Evolutionary conservation across 1,140 invertebrate species (phyloP), one percentile per base, ranked within the genome.

Genomic region (Dreissena polymorpha): DNA sequence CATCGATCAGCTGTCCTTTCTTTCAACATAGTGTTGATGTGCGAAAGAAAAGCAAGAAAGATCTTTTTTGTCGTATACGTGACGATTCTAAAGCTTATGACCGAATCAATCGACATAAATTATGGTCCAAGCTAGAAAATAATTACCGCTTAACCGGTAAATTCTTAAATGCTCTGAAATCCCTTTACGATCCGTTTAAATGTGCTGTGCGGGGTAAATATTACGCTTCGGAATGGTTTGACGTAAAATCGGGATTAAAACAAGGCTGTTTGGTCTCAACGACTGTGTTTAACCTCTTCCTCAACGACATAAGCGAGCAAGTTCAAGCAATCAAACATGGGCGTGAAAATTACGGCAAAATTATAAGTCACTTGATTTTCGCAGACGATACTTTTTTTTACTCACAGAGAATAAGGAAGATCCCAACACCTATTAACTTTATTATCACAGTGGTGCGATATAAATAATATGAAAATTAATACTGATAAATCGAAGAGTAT

Each of bases 41-140:
- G 6, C 51, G 84, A 53, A 69, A 75, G 29, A 57, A 74, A 53
- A 49, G 39, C 18, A 85, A 75, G 55, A 39, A 81, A 63, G 25
- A 18, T 21, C 81, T 63, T 3, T n/a, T 80, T 79, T 55, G 57
- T 57, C 10, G 51, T 16, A 13, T 85, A 72, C 60, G 49, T 85
- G 84, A 81, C 16, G 81, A 74, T 50, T 53, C 51, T 18, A 81
- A 85, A 65, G 84, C 71, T 0, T 80, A 77, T 53, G 77, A 85
- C 63, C n/a, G 39, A 14, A 72, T 75, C 49, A 64, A 68, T 51
- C 57, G 70, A 60, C 0, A 63, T 21, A 72, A 74, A 18, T 79
- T 79, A 25, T 85, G 23, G 50, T 29, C 57, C n/a, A 72, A 60
- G 29, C 63, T 83, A 60, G 39, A 13, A 53, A 12, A 75, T n/a